phyloP scores from a whole-genome alignment of 2,888 invertebrate genomes.

The Dugesia japonica region DNA sequence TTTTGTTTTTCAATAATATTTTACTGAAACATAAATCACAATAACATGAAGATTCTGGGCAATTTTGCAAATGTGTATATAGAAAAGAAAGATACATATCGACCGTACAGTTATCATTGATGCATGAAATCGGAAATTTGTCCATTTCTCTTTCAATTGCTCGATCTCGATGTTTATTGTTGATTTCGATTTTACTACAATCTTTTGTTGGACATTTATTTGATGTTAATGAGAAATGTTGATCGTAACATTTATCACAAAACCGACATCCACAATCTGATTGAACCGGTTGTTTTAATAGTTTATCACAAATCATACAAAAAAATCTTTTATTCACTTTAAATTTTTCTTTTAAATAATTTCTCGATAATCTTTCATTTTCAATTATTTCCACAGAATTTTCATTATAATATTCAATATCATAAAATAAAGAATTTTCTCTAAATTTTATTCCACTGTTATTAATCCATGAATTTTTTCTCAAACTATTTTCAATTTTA shows the following conservation, averaged over 20 bases:
- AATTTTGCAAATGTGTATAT: not conserved
- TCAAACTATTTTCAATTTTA: too few relatives aligned
- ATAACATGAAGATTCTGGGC: not conserved
- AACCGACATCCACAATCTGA: not conserved
- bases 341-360: too few relatives aligned
- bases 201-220: not conserved
- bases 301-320: not conserved
- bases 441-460: too few relatives aligned
- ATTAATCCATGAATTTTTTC: too few relatives aligned
- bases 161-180: not conserved
- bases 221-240: not conserved
- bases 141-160: not conserved
- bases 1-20: not conserved
- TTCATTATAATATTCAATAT: too few relatives aligned
- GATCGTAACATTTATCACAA: not conserved
- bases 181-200: not conserved
- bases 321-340: not conserved
- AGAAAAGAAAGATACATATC: not conserved
- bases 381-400: too few relatives aligned
- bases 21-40: not conserved
- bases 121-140: not conserved
- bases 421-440: too few relatives aligned
- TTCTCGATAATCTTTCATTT: too few relatives aligned
- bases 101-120: not conserved
- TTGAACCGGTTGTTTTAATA: not conserved